Percentiles rank a stretch among this genome's conserved stretches.
Evolutionary conservation across 2,888 invertebrate species (phyloP).

Genomic region (Tiliacea aurago): DNA sequence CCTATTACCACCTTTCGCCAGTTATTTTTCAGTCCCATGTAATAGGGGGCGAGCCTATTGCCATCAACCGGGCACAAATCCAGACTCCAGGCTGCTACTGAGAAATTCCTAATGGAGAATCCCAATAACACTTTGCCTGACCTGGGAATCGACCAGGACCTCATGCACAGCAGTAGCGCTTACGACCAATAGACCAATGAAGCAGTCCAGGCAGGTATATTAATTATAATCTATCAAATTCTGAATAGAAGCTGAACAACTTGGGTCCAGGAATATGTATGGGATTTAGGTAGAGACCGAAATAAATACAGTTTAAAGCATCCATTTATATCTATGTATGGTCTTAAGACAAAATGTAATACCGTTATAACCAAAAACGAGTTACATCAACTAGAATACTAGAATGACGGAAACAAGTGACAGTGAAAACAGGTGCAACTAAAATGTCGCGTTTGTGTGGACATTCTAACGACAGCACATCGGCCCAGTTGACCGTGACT

Average conservation of each 20-base stretch:
- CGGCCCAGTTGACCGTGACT: slow-evolving; percentile 55
- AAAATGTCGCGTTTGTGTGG: slow-evolving; percentile 35
- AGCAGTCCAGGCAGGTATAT: too few species aligned
- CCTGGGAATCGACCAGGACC: too few species aligned
- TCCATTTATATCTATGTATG: neutral
- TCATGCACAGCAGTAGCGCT: too few species aligned
- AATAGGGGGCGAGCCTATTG: too few species aligned
- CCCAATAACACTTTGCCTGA: too few species aligned
- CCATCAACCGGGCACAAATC: too few species aligned
- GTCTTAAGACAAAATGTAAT: neutral
- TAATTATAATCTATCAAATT: neutral
- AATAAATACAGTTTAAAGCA: neutral
- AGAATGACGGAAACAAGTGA: slow-evolving; percentile 27
- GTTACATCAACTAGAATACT: slow-evolving; percentile 14
- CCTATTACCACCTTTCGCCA: too few species aligned
- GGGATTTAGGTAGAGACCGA: neutral
- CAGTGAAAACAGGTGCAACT: slow-evolving; percentile 59
- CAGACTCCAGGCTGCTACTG: too few species aligned
- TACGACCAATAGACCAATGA: too few species aligned
- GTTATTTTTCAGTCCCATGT: too few species aligned
- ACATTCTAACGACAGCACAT: slow-evolving; percentile 55
- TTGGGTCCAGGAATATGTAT: neutral
- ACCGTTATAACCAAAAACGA: slow-evolving; percentile 2
- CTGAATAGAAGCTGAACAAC: neutral
- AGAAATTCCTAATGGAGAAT: too few species aligned